Conservation (phyloP, 2,797 vertebrate species). For the Aulostomus chinensis region DNA sequence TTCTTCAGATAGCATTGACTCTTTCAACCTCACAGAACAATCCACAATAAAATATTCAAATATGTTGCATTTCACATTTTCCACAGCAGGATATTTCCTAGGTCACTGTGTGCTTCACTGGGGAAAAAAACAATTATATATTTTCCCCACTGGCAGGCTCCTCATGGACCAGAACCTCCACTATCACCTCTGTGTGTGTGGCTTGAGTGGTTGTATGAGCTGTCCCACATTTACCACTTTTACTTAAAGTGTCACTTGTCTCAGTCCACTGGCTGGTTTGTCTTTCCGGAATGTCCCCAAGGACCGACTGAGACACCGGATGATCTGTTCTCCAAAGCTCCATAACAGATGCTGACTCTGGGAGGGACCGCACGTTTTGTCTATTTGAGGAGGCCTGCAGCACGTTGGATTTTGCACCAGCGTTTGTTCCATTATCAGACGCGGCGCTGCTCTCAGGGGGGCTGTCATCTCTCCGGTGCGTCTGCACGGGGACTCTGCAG, state of each 20-base stretch:
- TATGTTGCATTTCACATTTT: too few species aligned
- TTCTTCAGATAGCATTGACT: too few species aligned
- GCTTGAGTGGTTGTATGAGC: constrained; percentile 4
- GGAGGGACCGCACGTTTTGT: background rate
- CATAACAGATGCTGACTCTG: constrained; percentile 11
- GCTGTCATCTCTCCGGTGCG: background rate
- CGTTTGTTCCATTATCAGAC: background rate
- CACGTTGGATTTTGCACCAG: background rate
- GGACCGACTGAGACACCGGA: constrained; percentile 6
- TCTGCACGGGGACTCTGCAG: constrained; percentile 11
- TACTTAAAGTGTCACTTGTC: constrained; percentile 8
- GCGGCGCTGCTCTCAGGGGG: background rate
- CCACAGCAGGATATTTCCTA: too few species aligned
- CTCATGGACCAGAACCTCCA: constrained; percentile 62
- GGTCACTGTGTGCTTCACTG: too few species aligned
- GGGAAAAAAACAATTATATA: too few species aligned
- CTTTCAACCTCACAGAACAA: too few species aligned
- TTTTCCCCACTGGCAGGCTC: constrained; percentile 2
- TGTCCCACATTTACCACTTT: constrained; percentile 1
- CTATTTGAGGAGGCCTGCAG: too few species aligned
- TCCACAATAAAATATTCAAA: too few species aligned
- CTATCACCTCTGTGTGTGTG: constrained; percentile 42
- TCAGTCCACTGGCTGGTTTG: constrained; percentile 2
- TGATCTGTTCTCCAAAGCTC: constrained; percentile 2
- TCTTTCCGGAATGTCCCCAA: constrained; percentile 20